phyloP scores from a whole-genome alignment of 2,113 vertebrate genomes.

The Tricholaema leucomelas region DNA sequence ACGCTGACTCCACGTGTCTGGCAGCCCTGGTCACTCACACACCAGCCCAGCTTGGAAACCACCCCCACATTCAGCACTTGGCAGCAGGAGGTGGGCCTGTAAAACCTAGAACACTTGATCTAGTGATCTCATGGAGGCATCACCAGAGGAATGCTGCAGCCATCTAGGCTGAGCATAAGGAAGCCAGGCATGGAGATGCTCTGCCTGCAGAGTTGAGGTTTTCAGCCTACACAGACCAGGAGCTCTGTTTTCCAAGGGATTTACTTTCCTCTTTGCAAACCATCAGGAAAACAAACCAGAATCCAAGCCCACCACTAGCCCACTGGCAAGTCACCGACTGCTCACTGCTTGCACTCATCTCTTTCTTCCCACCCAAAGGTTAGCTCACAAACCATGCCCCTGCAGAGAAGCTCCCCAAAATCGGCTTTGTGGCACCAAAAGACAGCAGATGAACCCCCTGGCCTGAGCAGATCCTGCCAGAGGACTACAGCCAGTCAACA shows the following conservation, averaged over 20 bases:
- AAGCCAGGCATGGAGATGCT: not conserved
- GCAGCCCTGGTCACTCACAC: accelerated
- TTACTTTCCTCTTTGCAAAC: not conserved
- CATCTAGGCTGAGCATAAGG: accelerated
- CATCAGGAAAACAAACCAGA: not conserved
- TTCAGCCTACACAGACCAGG: not conserved
- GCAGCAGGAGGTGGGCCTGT: not conserved
- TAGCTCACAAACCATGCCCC: accelerated
- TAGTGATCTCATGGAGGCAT: accelerated
- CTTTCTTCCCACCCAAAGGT: not conserved
- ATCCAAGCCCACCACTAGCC: not conserved
- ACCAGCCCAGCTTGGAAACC: not conserved
- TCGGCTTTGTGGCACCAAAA: accelerated
- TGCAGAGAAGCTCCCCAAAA: accelerated
- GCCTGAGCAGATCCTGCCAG: accelerated
- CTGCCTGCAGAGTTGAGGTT: too few species aligned
- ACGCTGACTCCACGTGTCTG: conserved; percentile 41
- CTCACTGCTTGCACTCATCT: not conserved
- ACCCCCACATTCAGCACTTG: accelerated
- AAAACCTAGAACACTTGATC: accelerated
- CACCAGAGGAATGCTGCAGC: accelerated
- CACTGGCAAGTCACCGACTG: accelerated
- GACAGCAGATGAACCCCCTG: accelerated
- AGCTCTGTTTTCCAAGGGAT: not conserved
- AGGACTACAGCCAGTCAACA: not conserved